Base-by-base conservation (phyloP, 2,888 invertebrate genomes). In the Capitulum mitella region DNA sequence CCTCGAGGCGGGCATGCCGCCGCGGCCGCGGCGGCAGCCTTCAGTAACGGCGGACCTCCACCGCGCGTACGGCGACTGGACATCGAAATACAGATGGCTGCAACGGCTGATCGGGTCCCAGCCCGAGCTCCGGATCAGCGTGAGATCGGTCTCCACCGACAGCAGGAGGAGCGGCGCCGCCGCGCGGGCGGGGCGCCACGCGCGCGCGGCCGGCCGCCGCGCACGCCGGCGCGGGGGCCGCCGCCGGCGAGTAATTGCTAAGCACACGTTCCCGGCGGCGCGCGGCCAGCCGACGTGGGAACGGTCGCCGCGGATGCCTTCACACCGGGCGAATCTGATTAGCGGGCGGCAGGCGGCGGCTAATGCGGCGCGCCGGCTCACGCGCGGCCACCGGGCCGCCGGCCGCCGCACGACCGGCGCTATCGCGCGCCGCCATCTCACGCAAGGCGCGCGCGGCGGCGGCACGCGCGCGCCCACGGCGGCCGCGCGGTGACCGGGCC, bases 1-100 rank as follows among this genome's bases (percentile, higher is more conserved):
- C 70, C 70, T 40, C 26, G 40, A 70, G 70, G 70, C 70, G 70
- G 70, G 70, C 70, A 70, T 70, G 70, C 70, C 70, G 70, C 70
- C 70, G 22, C 40, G 22, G 70, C 70, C 70, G 40, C 70, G 29
- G 70, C 70, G 70, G 70, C 37, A 37, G 70, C 40, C 70, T 37
- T 70, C 70, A 40, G n/a, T 29, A 3, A 8, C 40, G 70, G 70
- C 70, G 70, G 70, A n/a, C 37, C 70, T 40, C 19, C 37, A 8
- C 70, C 70, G 40, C 16, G 70, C 70, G 40, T 70, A 10, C 26
- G 3, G 8, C 26, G 3, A 12, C 58, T 1, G 29, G 29, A 58
- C 29, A 10, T n/a, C 29, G 58, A 58, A 5, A n/a, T 5, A 58
- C 29, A 2, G 5, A 58, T 12, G 43, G 12, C 12, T 43, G 43